Percentiles rank a stretch among this genome's conserved stretches.
Evolutionary conservation across 1,140 invertebrate genomes (phyloP).

Genomic region (Drosophila truncata): DNA sequence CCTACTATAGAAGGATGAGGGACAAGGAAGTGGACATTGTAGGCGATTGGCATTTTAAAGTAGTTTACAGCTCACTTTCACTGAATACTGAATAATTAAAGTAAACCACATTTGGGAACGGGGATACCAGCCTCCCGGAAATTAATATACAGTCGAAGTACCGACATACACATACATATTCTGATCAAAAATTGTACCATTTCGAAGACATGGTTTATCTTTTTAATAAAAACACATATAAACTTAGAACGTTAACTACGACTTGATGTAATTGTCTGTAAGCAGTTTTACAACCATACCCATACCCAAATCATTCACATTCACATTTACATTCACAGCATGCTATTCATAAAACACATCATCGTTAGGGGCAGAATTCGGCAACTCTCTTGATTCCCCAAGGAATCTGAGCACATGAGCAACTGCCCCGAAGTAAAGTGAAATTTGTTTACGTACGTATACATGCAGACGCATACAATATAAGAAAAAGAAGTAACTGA

Average conservation of each 20-base stretch:
- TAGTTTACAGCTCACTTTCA: slow-evolving; percentile 55
- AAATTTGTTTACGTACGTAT: slow-evolving; percentile 71
- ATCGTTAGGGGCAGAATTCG: slow-evolving; percentile 51
- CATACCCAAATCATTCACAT: slow-evolving; percentile 8
- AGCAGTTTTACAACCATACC: slow-evolving; percentile 56
- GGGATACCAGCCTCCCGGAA: slow-evolving; percentile 10
- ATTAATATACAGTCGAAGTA: slow-evolving; percentile 31
- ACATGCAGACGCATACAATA: slow-evolving; percentile 64
- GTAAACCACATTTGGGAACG: slow-evolving; percentile 30
- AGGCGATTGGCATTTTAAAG: slow-evolving; percentile 77
- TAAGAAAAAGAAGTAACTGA: slow-evolving; percentile 69
- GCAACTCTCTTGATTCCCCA: slow-evolving; percentile 55
- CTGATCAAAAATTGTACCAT: slow-evolving; percentile 56
- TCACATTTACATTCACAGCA: slow-evolving; percentile 27
- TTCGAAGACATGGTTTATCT: slow-evolving; percentile 58
- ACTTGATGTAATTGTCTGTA: slow-evolving; percentile 56
- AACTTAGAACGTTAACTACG: slow-evolving; percentile 62
- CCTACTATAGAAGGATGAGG: slow-evolving; percentile 53
- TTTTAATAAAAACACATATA: slow-evolving; percentile 61
- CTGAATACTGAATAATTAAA: slow-evolving; percentile 42
- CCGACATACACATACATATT: slow-evolving; percentile 31
- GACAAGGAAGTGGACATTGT: slow-evolving; percentile 18
- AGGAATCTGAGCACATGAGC: slow-evolving; percentile 22
- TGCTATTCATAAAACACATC: slow-evolving; percentile 21
- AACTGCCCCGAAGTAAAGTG: slow-evolving; percentile 21